Conservation (phyloP, 2,797 vertebrate genomes). For the Apogon hyalosoma region DNA sequence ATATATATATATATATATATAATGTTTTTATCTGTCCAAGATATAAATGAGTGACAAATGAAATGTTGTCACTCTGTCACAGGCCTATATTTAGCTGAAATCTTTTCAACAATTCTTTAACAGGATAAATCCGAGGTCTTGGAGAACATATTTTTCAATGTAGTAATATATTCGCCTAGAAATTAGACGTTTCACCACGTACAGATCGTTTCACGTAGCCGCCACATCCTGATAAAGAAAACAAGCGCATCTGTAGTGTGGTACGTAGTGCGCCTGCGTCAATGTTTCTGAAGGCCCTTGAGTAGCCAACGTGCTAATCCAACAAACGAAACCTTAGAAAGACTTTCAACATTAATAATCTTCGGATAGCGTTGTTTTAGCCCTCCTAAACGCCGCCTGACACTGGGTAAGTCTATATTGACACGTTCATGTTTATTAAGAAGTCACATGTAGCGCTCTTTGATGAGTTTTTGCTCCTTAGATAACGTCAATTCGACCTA, state of each 20-base stretch:
- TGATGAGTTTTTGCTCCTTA: conserved; percentile 30
- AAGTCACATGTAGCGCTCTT: neutral
- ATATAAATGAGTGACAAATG: no score
- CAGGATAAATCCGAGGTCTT: no score
- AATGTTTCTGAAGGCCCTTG: conserved; percentile 57
- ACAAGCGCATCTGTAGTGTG: conserved; percentile 25
- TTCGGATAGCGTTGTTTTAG: conserved; percentile 6
- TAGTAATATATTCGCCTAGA: neutral
- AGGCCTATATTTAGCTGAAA: no score
- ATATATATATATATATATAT: no score
- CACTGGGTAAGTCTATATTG: conserved; percentile 62
- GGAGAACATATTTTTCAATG: neutral
- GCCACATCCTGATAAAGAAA: conserved; percentile 17
- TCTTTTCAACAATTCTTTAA: no score
- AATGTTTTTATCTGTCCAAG: no score
- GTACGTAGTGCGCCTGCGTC: conserved; percentile 58
- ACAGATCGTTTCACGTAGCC: conserved; percentile 11
- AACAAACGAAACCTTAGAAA: conserved; percentile 40
- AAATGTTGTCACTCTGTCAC: no score
- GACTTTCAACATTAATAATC: conserved; percentile 19
- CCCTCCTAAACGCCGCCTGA: neutral
- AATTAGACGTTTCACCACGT: no score
- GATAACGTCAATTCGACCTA: conserved; percentile 27
- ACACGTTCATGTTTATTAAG: neutral
- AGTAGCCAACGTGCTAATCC: conserved; percentile 64